Conservation (phyloP, 2,113 vertebrate genomes). For the Tachycineta bicolor region DNA sequence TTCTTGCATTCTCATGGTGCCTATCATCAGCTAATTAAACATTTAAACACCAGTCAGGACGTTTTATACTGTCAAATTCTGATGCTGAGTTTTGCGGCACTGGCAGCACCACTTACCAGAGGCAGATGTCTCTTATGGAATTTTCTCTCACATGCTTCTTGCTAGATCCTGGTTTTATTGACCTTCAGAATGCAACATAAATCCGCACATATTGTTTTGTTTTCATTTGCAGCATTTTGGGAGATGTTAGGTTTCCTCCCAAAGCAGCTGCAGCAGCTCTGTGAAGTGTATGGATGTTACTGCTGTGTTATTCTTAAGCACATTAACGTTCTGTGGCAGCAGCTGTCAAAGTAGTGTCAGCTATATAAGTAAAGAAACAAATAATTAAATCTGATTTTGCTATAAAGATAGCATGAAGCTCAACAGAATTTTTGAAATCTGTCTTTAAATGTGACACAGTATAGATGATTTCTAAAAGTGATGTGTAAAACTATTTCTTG, state of each 20-base stretch:
- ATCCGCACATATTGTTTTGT: not conserved
- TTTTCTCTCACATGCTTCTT: not conserved
- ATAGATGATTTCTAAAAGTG: not conserved
- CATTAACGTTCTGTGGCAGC: not conserved
- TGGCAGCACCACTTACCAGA: not conserved
- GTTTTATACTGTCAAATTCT: not conserved
- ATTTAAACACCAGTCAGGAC: not conserved
- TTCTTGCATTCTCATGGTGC: not conserved
- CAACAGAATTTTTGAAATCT: not conserved
- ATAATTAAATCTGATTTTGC: not conserved
- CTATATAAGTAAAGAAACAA: not conserved
- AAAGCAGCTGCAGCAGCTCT: not conserved
- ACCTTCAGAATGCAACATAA: slow-evolving; percentile 5
- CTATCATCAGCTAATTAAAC: not conserved
- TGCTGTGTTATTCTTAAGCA: not conserved
- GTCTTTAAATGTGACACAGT: not conserved
- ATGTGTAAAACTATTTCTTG: not conserved
- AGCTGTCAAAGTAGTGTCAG: not conserved
- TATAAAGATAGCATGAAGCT: not conserved
- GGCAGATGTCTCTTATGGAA: not conserved
- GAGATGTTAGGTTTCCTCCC: not conserved
- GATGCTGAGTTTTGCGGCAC: not conserved
- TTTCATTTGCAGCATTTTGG: slow-evolving; percentile 9
- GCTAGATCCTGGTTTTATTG: not conserved
- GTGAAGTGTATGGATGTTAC: not conserved